phyloP scores from a whole-genome alignment of 2,113 vertebrate species.

The Ellobius talpinus region DNA sequence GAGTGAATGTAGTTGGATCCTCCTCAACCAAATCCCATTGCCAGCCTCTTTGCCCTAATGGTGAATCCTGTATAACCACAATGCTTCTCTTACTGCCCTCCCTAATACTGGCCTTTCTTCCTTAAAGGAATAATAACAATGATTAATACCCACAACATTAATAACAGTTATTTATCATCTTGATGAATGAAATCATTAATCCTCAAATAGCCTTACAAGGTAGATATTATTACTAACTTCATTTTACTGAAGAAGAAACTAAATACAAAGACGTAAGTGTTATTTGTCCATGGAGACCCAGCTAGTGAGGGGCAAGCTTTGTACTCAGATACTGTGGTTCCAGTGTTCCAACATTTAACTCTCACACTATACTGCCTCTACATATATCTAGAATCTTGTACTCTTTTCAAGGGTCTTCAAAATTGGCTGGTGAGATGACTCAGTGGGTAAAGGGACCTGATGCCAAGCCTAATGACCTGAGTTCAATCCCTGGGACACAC shows the following conservation, averaged over 20 bases:
- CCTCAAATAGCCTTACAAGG: background rate
- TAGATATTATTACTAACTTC: constrained; percentile 12
- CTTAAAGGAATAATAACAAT: background rate
- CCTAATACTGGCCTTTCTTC: constrained; percentile 10
- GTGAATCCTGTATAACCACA: background rate
- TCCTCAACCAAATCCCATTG: background rate
- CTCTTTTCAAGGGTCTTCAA: background rate
- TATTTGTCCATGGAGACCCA: background rate
- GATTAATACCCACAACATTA: background rate
- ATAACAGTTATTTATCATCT: background rate
- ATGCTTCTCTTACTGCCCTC: background rate
- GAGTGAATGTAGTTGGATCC: background rate
- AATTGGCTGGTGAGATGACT: background rate
- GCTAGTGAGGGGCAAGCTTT: background rate
- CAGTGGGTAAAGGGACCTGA: too few species aligned
- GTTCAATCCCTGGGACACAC: too few species aligned
- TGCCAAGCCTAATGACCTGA: too few species aligned
- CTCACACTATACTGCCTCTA: background rate
- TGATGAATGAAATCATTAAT: constrained; percentile 14
- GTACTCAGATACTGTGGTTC: background rate
- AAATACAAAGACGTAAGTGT: background rate
- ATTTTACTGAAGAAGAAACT: constrained; percentile 22
- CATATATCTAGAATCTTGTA: background rate
- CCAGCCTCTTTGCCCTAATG: background rate
- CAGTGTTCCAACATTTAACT: background rate